Conservation (phyloP, 2,113 vertebrate genomes). For the Pygoscelis adeliae region DNA sequence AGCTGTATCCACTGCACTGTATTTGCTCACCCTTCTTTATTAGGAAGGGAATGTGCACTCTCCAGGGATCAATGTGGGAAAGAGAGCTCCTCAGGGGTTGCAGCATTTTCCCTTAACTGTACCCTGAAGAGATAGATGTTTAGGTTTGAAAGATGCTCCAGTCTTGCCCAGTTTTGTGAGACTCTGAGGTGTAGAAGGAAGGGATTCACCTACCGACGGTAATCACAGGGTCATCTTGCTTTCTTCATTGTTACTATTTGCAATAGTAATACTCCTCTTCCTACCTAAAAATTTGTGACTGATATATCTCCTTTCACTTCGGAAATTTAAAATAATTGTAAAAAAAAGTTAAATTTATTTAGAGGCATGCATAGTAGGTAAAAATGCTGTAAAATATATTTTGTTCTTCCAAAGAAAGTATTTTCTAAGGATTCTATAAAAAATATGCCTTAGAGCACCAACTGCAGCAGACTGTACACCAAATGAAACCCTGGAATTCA, state of each 20-base stretch:
- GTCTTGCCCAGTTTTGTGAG: background rate
- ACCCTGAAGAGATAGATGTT: background rate
- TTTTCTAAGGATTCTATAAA: background rate
- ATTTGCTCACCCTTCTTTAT: background rate
- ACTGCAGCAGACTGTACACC: background rate
- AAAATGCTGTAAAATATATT: background rate
- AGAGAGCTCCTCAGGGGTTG: background rate
- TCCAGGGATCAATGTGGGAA: background rate
- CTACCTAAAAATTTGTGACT: background rate
- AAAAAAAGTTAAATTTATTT: background rate
- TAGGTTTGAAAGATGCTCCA: background rate
- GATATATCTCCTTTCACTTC: background rate
- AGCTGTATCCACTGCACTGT: background rate
- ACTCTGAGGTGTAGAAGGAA: background rate
- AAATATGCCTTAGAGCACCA: background rate
- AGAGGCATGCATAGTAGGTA: background rate
- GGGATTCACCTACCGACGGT: background rate
- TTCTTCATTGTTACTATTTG: background rate
- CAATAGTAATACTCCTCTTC: background rate
- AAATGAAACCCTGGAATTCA: slow-evolving; percentile 20
- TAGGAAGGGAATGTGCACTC: background rate
- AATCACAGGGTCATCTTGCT: background rate
- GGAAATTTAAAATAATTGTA: background rate
- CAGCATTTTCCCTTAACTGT: background rate
- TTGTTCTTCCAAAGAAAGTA: background rate